Evolutionary conservation across 2,113 vertebrate species (phyloP).

Genomic region (Heliornis fulica): DNA sequence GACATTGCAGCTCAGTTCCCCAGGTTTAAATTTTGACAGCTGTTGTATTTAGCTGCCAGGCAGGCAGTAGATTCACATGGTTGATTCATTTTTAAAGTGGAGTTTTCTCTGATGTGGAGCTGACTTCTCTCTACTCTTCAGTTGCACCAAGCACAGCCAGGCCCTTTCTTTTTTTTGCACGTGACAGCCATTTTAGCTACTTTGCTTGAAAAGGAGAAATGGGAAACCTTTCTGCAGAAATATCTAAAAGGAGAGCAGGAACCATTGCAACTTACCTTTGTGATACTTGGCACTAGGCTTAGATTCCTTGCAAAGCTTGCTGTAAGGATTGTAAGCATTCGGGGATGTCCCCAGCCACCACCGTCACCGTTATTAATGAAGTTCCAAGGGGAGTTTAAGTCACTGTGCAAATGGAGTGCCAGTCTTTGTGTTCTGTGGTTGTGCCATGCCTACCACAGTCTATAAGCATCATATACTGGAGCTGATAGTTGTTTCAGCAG

Average conservation of each 20-base stretch:
- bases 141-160: conserved; percentile 1
- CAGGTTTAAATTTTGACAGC: not conserved
- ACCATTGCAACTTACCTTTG: not conserved
- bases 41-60: not conserved
- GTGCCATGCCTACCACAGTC: not conserved
- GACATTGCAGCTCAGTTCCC: not conserved
- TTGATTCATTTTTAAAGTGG: not conserved
- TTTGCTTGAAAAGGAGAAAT: not conserved
- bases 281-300: not conserved
- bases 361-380: not conserved
- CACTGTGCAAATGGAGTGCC: not conserved
- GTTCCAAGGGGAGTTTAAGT: not conserved
- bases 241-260: not conserved
- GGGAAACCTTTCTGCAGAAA: not conserved
- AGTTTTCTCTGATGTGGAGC: not conserved
- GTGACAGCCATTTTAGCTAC: not conserved
- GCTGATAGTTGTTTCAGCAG: not conserved
- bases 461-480: rapidly evolving
- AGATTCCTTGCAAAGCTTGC: not conserved
- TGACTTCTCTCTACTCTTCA: not conserved
- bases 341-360: rapidly evolving
- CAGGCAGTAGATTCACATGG: conserved; percentile 28
- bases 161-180: not conserved
- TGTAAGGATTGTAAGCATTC: rapidly evolving
- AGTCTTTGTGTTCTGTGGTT: not conserved